These are phyloP conservation scores for Pygoscelis antarcticus DNA, from an alignment of 2,113 vertebrate species.

Conservation along the genomic window DNA sequence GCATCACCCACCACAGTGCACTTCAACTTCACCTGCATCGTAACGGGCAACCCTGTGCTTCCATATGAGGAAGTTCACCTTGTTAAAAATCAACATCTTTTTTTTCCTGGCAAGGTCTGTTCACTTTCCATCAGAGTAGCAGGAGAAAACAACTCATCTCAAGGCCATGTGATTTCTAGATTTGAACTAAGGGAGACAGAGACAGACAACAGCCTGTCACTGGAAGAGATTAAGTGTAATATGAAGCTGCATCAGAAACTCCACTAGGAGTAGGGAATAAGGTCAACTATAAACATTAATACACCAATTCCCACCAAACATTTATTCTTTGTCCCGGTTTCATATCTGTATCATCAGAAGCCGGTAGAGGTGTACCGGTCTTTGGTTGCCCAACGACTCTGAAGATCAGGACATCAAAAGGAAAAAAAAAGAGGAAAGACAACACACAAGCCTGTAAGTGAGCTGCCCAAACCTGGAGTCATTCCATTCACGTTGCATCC, in stretches of 20 bases:
- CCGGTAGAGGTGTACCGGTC: accelerated
- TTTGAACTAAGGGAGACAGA: neutral
- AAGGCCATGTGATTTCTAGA: neutral
- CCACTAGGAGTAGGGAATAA: neutral
- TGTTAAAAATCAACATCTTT: neutral
- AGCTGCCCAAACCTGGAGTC: neutral
- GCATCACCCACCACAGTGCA: accelerated
- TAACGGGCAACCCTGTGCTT: neutral
- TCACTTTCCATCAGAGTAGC: neutral
- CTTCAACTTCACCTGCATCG: neutral
- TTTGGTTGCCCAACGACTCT: neutral
- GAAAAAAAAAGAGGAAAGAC: neutral
- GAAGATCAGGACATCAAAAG: neutral
- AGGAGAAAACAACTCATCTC: neutral
- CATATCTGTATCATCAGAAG: neutral
- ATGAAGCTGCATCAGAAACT: neutral
- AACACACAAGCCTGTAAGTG: neutral
- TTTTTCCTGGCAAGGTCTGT: neutral
- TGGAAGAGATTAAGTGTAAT: neutral
- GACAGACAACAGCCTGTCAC: neutral
- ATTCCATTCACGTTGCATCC: accelerated
- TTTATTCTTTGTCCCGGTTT: neutral
- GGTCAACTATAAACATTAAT: neutral
- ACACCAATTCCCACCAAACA: neutral
- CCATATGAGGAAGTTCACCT: accelerated